Conservation (phyloP, 2,888 invertebrate genomes). For the Anoplius nigerrimus region DNA sequence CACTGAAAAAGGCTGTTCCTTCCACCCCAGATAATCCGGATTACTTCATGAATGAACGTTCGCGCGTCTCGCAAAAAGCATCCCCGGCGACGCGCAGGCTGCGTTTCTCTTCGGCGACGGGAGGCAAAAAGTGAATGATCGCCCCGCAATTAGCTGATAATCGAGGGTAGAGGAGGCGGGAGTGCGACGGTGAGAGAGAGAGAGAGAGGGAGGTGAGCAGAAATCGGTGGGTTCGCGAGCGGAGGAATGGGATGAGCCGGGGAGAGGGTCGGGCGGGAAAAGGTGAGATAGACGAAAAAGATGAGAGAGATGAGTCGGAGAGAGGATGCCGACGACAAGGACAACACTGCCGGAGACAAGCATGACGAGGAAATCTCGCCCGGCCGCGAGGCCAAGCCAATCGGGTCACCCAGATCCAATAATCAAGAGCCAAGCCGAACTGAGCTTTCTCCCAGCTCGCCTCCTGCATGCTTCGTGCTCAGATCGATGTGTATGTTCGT, state of each 20-base stretch:
- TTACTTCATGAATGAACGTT: too few relatives aligned
- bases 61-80: too few relatives aligned
- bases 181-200: too few relatives aligned
- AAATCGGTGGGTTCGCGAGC: not conserved
- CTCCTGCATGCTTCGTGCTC: constrained; percentile 7
- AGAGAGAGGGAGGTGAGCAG: not conserved
- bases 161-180: too few relatives aligned
- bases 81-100: too few relatives aligned
- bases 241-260: not conserved
- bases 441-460: constrained; percentile 65
- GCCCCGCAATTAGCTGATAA: too few relatives aligned
- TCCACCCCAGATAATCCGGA: too few relatives aligned
- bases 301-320: too few relatives aligned
- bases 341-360: constrained; percentile 19
- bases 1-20: too few relatives aligned
- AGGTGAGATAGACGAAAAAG: not conserved
- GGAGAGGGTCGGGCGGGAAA: not conserved
- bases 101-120: too few relatives aligned
- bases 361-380: constrained; percentile 36
- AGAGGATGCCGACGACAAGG: constrained; percentile 14
- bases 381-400: constrained; percentile 58
- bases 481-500: not conserved
- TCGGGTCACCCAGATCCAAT: constrained; percentile 74
- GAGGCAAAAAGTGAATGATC: too few relatives aligned
- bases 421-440: constrained; percentile 57